A percentile compares a stretch with the other conserved stretches of the same genome.
phyloP scores from a whole-genome alignment of 2,797 vertebrate genomes.

The Poecilia wingei region DNA sequence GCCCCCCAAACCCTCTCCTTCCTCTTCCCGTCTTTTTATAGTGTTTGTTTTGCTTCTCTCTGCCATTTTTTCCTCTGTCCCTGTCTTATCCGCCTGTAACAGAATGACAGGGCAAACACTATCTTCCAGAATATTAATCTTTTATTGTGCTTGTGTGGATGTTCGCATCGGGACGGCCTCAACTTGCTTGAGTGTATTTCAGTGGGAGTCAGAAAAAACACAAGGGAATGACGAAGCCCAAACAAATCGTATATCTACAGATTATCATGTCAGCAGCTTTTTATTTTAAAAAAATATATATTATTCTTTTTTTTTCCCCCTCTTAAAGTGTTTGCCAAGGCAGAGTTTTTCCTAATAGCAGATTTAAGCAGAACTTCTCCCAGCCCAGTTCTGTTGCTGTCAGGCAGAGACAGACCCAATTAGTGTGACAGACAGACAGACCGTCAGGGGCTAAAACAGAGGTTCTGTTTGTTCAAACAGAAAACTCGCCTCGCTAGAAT shows the following conservation, averaged over 20 bases:
- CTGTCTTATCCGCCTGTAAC: constrained; percentile 67
- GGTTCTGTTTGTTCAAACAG: constrained; percentile 87
- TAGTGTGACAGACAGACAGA: constrained; percentile 61
- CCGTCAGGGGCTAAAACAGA: constrained; percentile 74
- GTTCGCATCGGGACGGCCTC: constrained; percentile 48
- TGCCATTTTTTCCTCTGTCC: constrained; percentile 49
- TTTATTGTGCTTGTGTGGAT: constrained; percentile 62
- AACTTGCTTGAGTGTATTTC: constrained; percentile 63
- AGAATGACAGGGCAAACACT: constrained; percentile 71
- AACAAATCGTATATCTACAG: constrained; percentile 73
- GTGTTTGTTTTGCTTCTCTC: constrained; percentile 57
- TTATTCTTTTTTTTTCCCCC: constrained; percentile 24
- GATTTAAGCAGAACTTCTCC: constrained; percentile 56
- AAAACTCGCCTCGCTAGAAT: constrained; percentile 97
- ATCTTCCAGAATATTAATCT: constrained; percentile 71
- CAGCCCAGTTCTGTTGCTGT: constrained; percentile 63
- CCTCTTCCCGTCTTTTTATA: constrained; percentile 17
- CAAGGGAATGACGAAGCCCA: constrained; percentile 60
- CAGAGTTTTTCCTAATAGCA: constrained; percentile 61
- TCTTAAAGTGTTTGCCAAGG: constrained; percentile 67
- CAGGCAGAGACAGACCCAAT: constrained; percentile 67
- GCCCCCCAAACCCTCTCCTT: not conserved
- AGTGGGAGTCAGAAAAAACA: constrained; percentile 48
- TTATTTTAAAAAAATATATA: constrained; percentile 31
- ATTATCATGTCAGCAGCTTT: constrained; percentile 74